Conservation (phyloP, 2,797 vertebrate species). For the Echiichthys vipera region DNA sequence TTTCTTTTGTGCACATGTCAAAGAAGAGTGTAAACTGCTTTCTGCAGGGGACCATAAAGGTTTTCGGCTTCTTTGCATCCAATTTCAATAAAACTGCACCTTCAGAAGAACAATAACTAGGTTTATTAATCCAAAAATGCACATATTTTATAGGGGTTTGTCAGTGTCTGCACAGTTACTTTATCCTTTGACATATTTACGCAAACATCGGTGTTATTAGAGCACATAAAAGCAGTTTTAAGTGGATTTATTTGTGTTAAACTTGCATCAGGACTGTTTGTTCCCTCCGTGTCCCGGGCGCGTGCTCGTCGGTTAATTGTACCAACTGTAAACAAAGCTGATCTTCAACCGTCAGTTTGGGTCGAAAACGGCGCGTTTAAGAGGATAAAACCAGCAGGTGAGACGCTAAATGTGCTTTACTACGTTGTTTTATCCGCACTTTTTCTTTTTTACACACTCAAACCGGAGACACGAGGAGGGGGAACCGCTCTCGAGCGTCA, state of each 20-base stretch:
- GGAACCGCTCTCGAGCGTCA: conserved; percentile 73
- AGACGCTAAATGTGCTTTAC: rapidly evolving
- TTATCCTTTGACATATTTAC: no score
- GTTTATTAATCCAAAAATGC: not conserved
- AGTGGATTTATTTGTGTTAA: conserved; percentile 3
- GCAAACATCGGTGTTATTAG: rapidly evolving
- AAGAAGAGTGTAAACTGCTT: no score
- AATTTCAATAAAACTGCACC: no score
- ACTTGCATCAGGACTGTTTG: conserved; percentile 54
- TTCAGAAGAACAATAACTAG: not conserved
- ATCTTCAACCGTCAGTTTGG: not conserved
- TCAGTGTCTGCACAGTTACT: no score
- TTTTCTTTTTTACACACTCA: conserved; percentile 26
- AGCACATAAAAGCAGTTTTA: rapidly evolving
- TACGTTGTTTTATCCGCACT: not conserved
- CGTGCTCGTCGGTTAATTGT: conserved; percentile 43
- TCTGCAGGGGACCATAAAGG: no score
- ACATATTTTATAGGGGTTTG: no score
- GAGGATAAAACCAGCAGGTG: rapidly evolving
- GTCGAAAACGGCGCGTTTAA: no score
- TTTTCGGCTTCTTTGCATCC: no score
- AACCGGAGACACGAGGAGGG: conserved; percentile 66
- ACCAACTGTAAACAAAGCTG: conserved; percentile 52
- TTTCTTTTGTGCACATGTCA: no score
- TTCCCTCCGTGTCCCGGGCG: conserved; percentile 38